Percentiles rank a stretch among this genome's conserved stretches.
Evolutionary conservation across 2,888 invertebrate species (phyloP).

Genomic region (Heliconius cydno): DNA sequence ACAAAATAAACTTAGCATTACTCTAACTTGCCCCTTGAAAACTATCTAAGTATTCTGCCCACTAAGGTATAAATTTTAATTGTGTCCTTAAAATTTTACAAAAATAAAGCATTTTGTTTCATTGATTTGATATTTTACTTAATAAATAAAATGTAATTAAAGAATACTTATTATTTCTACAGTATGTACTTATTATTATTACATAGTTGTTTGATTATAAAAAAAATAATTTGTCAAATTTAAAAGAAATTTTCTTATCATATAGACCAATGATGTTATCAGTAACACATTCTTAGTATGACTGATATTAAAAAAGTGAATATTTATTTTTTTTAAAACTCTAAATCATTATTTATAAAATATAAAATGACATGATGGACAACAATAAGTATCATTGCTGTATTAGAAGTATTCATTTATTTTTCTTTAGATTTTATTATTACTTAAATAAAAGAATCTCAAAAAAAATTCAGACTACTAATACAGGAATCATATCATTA

Average conservation of each 20-base stretch:
- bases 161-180: neutral
- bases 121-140: neutral
- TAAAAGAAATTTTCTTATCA: constrained; percentile 3
- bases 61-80: no score
- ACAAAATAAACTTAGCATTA: neutral
- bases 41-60: no score
- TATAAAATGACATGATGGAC: neutral
- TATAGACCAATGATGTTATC: constrained; percentile 12
- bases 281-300: constrained; percentile 8
- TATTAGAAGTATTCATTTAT: neutral
- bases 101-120: neutral
- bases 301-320: neutral
- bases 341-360: no score
- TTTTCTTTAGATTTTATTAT: no score
- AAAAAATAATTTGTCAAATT: neutral
- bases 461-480: no score
- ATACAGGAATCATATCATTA: no score
- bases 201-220: neutral
- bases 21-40: no score
- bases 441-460: no score
- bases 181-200: neutral
- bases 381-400: neutral
- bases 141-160: neutral
- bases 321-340: no score
- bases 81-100: neutral